A percentile compares a stretch with the other conserved stretches of the same genome.
These are phyloP conservation scores for Acronicta alni DNA, from an alignment of 2,888 invertebrate species.

Conservation along the genomic window DNA sequence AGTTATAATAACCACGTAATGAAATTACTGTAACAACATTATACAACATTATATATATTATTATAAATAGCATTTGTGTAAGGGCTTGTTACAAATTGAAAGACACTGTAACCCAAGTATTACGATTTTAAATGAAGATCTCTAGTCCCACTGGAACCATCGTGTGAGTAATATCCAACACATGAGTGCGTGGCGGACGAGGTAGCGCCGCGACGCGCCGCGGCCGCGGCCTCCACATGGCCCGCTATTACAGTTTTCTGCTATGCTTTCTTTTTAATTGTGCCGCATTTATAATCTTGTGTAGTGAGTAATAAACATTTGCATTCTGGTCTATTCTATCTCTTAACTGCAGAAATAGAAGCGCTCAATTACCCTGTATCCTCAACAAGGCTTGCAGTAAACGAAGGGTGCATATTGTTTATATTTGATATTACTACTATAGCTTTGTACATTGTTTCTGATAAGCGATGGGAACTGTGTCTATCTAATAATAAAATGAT, in stretches of 20 bases:
- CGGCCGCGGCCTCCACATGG: constrained; percentile 53
- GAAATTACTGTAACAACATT: constrained; percentile 89
- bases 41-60: constrained; percentile 85
- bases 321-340: constrained; percentile 86
- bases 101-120: constrained; percentile 91
- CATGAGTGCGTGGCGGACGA: constrained; percentile 66
- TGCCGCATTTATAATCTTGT: constrained; percentile 85
- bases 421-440: constrained; percentile 90
- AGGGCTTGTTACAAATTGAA: constrained; percentile 90
- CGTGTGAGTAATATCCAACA: constrained; percentile 82
- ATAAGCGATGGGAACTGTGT: constrained; percentile 93
- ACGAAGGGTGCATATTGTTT: constrained; percentile 90
- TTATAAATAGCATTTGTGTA: constrained; percentile 90
- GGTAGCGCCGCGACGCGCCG: constrained; percentile 56
- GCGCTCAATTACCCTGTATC: constrained; percentile 89
- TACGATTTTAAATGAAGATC: constrained; percentile 90
- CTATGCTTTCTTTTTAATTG: constrained; percentile 86
- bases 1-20: constrained; percentile 88
- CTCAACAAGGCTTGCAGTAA: constrained; percentile 89
- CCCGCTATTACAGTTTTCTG: constrained; percentile 72
- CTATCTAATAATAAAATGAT: constrained; percentile 92
- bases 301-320: constrained; percentile 86
- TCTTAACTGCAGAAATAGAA: constrained; percentile 87
- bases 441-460: constrained; percentile 93
- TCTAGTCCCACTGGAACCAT: constrained; percentile 92